Conservation (phyloP, 2,888 invertebrate genomes). For the Priocnemis perturbator region DNA sequence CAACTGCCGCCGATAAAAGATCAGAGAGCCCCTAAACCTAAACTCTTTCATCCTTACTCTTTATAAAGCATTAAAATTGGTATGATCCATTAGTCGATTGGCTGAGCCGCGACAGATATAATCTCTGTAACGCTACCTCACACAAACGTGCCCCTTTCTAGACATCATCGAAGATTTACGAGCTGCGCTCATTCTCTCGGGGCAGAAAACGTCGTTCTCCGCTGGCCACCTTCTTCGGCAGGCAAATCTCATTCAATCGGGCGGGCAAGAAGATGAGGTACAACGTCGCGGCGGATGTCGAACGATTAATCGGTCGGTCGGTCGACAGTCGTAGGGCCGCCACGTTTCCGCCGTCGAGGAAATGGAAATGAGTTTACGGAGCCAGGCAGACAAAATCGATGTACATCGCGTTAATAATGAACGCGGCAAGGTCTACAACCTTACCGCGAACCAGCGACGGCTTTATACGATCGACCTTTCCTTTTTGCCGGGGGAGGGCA, state of each 20-base stretch:
- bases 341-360: constrained; percentile 27
- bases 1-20: too few species aligned
- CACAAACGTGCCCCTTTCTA: too few species aligned
- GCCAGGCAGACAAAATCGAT: constrained; percentile 66
- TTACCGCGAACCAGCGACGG: constrained; percentile 43
- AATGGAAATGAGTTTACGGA: constrained; percentile 60
- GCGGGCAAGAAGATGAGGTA: background rate
- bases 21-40: too few species aligned
- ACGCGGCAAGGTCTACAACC: constrained; percentile 66
- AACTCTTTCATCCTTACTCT: too few species aligned
- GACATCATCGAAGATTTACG: too few species aligned
- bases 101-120: too few species aligned
- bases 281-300: background rate
- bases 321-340: background rate
- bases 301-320: background rate
- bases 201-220: background rate
- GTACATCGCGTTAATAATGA: constrained; percentile 65
- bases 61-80: too few species aligned
- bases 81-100: too few species aligned
- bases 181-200: background rate
- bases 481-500: background rate
- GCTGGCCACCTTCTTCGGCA: too few species aligned
- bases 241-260: too few species aligned
- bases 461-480: constrained; percentile 32
- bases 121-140: too few species aligned